phyloP scores from a whole-genome alignment of 2,888 invertebrate genomes.

The Pristionchus exspectatus region DNA sequence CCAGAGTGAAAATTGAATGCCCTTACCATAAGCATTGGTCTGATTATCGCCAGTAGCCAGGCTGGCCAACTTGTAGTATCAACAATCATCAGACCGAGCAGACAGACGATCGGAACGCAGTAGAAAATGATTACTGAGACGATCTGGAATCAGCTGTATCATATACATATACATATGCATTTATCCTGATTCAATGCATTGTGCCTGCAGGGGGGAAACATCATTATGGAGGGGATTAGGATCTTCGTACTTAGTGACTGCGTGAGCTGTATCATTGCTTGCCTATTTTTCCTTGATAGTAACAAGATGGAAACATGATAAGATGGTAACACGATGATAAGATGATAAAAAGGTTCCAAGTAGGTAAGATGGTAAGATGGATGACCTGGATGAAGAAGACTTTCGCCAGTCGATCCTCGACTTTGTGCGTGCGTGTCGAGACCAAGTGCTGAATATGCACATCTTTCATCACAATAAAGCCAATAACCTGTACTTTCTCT shows the following conservation, averaged over 20 bases:
- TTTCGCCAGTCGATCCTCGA: neutral
- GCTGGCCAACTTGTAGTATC: neutral
- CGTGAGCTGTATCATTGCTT: no score
- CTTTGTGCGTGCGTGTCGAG: neutral
- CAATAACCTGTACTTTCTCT: no score
- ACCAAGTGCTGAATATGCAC: neutral
- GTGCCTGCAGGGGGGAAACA: no score
- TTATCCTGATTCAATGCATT: no score
- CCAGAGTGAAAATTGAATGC: no score
- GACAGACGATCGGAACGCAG: neutral
- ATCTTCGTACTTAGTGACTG: no score
- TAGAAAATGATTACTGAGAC: conserved; percentile 19
- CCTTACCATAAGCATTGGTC: conserved; percentile 14
- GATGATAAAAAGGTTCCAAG: no score
- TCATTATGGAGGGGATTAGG: no score
- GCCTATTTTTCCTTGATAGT: no score
- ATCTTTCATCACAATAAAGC: neutral
- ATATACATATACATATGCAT: no score
- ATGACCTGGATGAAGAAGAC: conserved; percentile 19
- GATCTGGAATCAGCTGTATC: neutral
- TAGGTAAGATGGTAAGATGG: neutral
- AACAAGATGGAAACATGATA: no score
- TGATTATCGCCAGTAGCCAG: neutral
- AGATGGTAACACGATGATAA: no score
- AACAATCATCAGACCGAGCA: neutral